A percentile compares a stretch with the other conserved stretches of the same genome.
Evolutionary conservation across 2,113 vertebrate genomes (phyloP).

Genomic region (Atherinomorus stipes): DNA sequence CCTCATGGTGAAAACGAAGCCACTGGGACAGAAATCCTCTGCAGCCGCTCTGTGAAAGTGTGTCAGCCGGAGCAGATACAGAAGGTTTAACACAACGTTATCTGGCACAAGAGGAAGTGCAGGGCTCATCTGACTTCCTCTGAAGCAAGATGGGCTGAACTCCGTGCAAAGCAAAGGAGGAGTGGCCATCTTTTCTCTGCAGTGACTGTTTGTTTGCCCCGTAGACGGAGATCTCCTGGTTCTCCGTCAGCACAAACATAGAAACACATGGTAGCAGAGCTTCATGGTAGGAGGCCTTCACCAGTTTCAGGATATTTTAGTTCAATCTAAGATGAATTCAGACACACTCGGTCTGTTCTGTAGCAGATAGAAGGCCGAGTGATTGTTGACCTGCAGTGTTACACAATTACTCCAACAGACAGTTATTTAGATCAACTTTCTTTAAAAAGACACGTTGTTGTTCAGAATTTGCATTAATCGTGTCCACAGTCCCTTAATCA

Average conservation of each 20-base stretch:
- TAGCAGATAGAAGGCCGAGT: too few relatives aligned
- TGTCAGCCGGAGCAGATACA: background rate
- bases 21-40: background rate
- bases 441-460: too few relatives aligned
- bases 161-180: background rate
- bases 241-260: background rate
- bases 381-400: too few relatives aligned
- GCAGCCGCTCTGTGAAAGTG: background rate
- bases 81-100: background rate
- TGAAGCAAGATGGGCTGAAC: background rate
- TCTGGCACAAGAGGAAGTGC: constrained; percentile 40
- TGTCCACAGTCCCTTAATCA: too few relatives aligned
- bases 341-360: too few relatives aligned
- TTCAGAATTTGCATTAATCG: too few relatives aligned
- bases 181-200: background rate
- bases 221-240: background rate
- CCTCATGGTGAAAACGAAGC: background rate
- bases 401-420: too few relatives aligned
- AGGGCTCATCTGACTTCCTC: constrained; percentile 19
- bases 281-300: too few relatives aligned
- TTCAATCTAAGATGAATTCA: too few relatives aligned
- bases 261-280: too few relatives aligned
- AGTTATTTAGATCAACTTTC: too few relatives aligned
- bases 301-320: too few relatives aligned
- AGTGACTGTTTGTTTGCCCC: background rate